These are phyloP conservation scores for Hemicordylus capensis DNA, from an alignment of 2,113 vertebrate species.

Conservation along the genomic window DNA sequence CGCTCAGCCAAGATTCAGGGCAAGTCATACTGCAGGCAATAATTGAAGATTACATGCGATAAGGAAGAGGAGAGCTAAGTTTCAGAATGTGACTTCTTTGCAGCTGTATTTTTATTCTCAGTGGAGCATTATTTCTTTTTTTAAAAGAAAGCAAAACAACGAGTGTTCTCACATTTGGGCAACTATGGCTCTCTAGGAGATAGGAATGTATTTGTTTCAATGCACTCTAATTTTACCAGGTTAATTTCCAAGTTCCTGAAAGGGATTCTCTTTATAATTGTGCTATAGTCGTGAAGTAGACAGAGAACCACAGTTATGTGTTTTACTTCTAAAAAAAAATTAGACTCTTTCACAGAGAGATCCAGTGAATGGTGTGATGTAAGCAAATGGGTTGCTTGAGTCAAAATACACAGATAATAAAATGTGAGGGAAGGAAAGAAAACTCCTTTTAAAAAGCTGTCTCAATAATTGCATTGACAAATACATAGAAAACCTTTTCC, in stretches of 20 bases:
- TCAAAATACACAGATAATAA: constrained; percentile 2
- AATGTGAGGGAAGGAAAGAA: constrained; percentile 27
- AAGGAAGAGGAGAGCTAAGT: neutral
- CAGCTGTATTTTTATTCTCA: neutral
- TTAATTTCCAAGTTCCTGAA: constrained; percentile 30
- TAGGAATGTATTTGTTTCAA: neutral
- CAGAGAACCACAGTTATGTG: neutral
- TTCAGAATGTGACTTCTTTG: neutral
- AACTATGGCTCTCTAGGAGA: neutral
- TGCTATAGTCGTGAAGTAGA: neutral
- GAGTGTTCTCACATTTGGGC: neutral
- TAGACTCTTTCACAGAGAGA: neutral
- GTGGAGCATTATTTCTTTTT: neutral
- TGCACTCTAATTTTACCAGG: neutral
- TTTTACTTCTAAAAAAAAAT: neutral
- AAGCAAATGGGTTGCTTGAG: neutral
- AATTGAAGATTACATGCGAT: constrained; percentile 14
- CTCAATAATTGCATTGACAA: neutral
- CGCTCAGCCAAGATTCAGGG: constrained; percentile 44
- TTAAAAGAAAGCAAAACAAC: too few species aligned
- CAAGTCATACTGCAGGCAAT: constrained; percentile 35
- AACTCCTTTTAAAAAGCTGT: neutral
- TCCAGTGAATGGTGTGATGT: neutral
- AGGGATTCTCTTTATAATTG: constrained; percentile 4
- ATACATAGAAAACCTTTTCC: constrained; percentile 36